A percentile compares a stretch with the other conserved stretches of the same genome.
Conservation (phyloP, 1,140 invertebrate species). For the Neelides sp. region DNA sequence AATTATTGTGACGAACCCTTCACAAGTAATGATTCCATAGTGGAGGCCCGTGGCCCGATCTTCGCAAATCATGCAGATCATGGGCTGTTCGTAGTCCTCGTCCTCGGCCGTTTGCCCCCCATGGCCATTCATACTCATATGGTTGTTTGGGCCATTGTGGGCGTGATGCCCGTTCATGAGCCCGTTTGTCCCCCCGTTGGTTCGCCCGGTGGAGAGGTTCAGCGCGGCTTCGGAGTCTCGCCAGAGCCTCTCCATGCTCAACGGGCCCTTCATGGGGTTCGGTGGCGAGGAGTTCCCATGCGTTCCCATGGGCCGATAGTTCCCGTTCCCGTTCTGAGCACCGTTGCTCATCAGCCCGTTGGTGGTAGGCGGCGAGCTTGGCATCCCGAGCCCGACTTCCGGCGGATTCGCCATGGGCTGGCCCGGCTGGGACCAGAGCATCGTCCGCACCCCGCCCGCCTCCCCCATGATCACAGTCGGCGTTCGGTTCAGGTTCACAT, state of each 20-base stretch:
- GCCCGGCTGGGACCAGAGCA: slow-evolving; percentile 66
- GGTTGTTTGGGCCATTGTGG: slow-evolving; percentile 39
- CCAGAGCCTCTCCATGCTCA: slow-evolving; percentile 84
- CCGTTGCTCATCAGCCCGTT: too few relatives aligned
- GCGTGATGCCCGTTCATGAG: slow-evolving; percentile 36
- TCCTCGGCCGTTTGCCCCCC: slow-evolving; percentile 24
- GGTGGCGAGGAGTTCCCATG: slow-evolving; percentile 4
- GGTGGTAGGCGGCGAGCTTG: neutral
- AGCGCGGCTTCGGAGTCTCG: slow-evolving; percentile 40
- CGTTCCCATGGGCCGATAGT: neutral
- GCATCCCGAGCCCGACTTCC: slow-evolving; percentile 9
- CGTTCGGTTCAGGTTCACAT: slow-evolving; percentile 37
- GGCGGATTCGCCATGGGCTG: slow-evolving; percentile 32
- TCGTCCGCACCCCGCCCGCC: slow-evolving; percentile 74
- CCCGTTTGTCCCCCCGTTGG: slow-evolving; percentile 27
- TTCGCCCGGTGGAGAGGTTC: slow-evolving; percentile 32
- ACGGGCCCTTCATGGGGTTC: slow-evolving; percentile 36
- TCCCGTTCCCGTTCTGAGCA: too few relatives aligned
- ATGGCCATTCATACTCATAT: neutral
- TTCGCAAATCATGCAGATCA: slow-evolving; percentile 97
- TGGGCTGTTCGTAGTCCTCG: slow-evolving; percentile 80
- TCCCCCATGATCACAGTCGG: slow-evolving; percentile 77
- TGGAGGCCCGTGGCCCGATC: slow-evolving; percentile 94
- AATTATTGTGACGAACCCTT: slow-evolving; percentile 46
- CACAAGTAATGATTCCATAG: slow-evolving; percentile 94